Evolutionary conservation across 2,113 vertebrate species (phyloP).

Genomic region (Protobothrops flavoviridis): DNA sequence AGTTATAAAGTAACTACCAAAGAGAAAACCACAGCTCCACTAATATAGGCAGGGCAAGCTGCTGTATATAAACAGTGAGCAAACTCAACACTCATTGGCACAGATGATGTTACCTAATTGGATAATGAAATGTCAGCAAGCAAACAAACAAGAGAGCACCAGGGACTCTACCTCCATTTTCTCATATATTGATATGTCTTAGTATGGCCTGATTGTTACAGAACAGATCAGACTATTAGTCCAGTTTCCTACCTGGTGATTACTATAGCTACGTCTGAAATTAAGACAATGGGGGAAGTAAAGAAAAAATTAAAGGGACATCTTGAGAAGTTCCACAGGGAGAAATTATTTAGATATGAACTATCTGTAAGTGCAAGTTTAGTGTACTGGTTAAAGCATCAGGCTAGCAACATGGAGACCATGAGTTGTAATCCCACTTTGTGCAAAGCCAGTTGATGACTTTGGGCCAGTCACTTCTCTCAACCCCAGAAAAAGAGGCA

Average conservation of each 20-base stretch:
- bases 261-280: background rate
- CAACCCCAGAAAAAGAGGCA: background rate
- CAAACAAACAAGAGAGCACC: background rate
- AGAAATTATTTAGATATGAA: background rate
- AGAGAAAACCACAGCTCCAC: background rate
- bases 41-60: background rate
- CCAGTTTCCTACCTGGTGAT: background rate
- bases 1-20: background rate
- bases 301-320: constrained; percentile 8
- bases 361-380: background rate
- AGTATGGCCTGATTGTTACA: constrained; percentile 29
- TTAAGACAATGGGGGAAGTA: background rate
- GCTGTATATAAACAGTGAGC: background rate
- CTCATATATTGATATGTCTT: constrained; percentile 14
- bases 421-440: background rate
- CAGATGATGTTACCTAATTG: background rate
- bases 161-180: constrained; percentile 4
- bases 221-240: background rate
- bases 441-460: background rate
- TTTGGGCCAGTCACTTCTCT: background rate
- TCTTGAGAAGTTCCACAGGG: constrained; percentile 16
- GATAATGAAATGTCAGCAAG: background rate
- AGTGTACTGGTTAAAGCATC: background rate
- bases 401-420: background rate
- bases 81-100: background rate